phyloP scores from a whole-genome alignment of 2,797 vertebrate genomes.

The Neosalanx taihuensis region DNA sequence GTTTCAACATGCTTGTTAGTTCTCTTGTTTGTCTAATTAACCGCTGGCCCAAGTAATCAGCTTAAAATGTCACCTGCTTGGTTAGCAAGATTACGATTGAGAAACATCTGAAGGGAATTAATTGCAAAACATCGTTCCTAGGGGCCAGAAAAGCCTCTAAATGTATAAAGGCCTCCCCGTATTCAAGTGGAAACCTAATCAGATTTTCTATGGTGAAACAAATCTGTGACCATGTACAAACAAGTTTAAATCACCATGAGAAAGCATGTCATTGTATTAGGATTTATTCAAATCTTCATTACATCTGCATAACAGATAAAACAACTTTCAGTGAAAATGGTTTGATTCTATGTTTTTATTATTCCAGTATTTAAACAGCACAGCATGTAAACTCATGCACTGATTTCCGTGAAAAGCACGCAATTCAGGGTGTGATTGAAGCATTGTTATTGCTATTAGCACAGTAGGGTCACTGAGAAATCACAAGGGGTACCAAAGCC shows the following conservation, averaged over 20 bases:
- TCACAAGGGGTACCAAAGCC: background rate
- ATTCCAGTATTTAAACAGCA: slow-evolving; percentile 26
- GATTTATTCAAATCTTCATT: background rate
- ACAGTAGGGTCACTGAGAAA: slow-evolving; percentile 2
- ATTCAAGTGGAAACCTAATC: slow-evolving; percentile 23
- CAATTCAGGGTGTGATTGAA: background rate
- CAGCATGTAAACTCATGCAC: slow-evolving; percentile 29
- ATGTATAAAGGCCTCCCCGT: background rate
- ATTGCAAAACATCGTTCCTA: too few species aligned
- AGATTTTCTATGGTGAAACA: slow-evolving; percentile 41
- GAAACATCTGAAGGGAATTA: slow-evolving; percentile 4
- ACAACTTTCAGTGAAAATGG: background rate
- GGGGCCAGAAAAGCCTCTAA: background rate
- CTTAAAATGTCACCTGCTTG: slow-evolving; percentile 25
- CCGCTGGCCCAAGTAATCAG: slow-evolving; percentile 32
- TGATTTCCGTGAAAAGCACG: slow-evolving; percentile 17
- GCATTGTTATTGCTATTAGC: background rate
- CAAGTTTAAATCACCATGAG: background rate
- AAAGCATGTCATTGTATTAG: background rate
- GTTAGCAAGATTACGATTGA: slow-evolving; percentile 28
- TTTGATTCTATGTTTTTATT: slow-evolving; percentile 35
- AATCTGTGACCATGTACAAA: slow-evolving; percentile 34
- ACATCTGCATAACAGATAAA: slow-evolving; percentile 1
- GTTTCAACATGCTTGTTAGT: slow-evolving; percentile 22
- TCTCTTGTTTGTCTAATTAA: slow-evolving; percentile 25